Conservation (phyloP, 2,113 vertebrate species). For the Lophochroa leadbeateri region DNA sequence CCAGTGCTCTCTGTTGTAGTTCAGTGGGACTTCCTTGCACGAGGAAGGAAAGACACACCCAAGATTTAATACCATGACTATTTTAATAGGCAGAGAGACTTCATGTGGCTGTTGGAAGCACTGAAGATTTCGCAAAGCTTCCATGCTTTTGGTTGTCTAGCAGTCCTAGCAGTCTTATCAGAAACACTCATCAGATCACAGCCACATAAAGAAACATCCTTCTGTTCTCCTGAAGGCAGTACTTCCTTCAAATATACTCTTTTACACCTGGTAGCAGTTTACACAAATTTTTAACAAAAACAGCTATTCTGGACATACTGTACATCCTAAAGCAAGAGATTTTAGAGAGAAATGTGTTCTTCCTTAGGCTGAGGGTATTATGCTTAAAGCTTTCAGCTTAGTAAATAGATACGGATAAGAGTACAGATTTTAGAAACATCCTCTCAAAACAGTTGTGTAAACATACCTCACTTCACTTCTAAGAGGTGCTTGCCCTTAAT, state of each 20-base stretch:
- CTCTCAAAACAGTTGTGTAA: neutral
- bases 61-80: neutral
- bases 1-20: neutral
- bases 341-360: neutral
- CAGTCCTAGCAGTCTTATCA: neutral
- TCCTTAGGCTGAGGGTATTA: neutral
- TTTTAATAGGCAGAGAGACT: neutral
- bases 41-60: neutral
- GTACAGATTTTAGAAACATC: neutral
- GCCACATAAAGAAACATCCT: neutral
- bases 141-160: neutral
- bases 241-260: neutral
- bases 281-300: neutral
- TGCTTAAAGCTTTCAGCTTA: neutral
- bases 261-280: neutral
- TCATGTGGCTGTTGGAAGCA: neutral
- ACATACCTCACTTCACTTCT: neutral
- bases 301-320: neutral
- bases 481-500: neutral
- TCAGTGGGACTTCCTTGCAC: neutral
- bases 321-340: neutral
- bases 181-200: neutral
- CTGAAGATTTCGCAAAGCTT: neutral
- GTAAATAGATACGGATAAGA: neutral
- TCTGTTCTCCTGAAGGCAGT: neutral